phyloP scores from a whole-genome alignment of 2,113 vertebrate species.

The Cryptotis parvus region DNA sequence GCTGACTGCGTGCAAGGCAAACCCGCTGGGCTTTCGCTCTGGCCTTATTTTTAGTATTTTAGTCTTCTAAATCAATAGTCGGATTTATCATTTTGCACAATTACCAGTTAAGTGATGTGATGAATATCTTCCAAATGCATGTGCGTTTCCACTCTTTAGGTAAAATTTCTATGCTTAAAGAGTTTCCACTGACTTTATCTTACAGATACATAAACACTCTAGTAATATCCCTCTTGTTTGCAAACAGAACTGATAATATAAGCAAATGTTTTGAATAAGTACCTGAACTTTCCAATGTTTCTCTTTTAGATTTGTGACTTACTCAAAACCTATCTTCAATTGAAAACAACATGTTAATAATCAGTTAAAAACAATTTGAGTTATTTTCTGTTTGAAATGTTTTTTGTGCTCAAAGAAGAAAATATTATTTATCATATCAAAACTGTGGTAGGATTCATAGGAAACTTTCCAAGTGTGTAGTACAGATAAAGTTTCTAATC shows the following conservation, averaged over 20 bases:
- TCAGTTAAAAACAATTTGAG: conserved; percentile 45
- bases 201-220: conserved; percentile 27
- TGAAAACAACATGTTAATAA: background rate
- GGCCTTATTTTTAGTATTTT: background rate
- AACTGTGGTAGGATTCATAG: background rate
- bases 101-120: background rate
- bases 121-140: background rate
- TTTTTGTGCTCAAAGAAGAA: conserved; percentile 63
- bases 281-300: background rate
- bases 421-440: conserved; percentile 61
- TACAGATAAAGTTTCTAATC: conserved; percentile 66
- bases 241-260: conserved; percentile 26
- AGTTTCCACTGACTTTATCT: background rate
- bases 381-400: conserved; percentile 53
- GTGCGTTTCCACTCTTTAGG: background rate
- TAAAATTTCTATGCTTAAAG: background rate
- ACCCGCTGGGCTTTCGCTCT: no score
- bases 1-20: no score
- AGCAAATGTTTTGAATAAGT: conserved; percentile 11
- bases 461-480: conserved; percentile 45
- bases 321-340: conserved; percentile 23
- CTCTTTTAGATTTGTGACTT: conserved; percentile 36
- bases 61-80: background rate
- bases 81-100: background rate
- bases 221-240: background rate